Base-by-base conservation (phyloP, 2,888 invertebrate species). In the Apocheima hispidaria region DNA sequence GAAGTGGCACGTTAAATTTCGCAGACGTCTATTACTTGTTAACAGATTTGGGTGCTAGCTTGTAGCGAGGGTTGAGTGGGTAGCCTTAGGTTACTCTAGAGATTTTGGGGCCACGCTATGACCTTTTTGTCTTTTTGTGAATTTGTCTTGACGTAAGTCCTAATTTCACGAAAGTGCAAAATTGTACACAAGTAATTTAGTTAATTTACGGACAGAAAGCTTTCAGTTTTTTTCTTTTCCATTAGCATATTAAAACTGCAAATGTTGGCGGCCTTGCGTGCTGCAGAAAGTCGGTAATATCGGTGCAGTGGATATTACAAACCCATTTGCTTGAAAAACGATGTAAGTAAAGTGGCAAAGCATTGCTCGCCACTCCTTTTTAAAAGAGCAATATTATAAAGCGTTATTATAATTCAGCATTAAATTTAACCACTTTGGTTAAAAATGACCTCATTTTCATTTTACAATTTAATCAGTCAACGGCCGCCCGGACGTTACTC, bases 281-380 rank as follows among this genome's bases (percentile, higher is more conserved):
- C 73, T 54, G 54, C 58, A 60, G 41, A 48, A 71, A 68, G 60
- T 69, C 62, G 79, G 82, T 83, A 81, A 79, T 79, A 83, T 83
- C 79, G 66, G 71, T 71, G 69, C 73, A 61, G 68, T 65, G 74
- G 66, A 77, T 80, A 83, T 84, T 83, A 83, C 79, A 78, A 81
- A 81, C 73, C 75, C 75, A 83, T 87, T 85, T 79, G 70, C 75
- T 74, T 68, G 74, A 74, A 81, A 77, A 74, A 69, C n/a, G 50
- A 54, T 50, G 18, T 18, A 51, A 35, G 51, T 26, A 46, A 52
- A 60, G 53, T 53, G 48, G 40, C 20, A 58, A 61, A 60, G 55
- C 52, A 40, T 49, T 43, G 54, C 46, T 9, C n/a, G n/a, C 41
- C 26, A 26, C 21, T 33, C 6, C 40, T 30, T n/a, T 14, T 41